A percentile compares a stretch with the other conserved stretches of the same genome.
Conservation (phyloP, 1,140 invertebrate species). For the Steinernema feltiae region DNA sequence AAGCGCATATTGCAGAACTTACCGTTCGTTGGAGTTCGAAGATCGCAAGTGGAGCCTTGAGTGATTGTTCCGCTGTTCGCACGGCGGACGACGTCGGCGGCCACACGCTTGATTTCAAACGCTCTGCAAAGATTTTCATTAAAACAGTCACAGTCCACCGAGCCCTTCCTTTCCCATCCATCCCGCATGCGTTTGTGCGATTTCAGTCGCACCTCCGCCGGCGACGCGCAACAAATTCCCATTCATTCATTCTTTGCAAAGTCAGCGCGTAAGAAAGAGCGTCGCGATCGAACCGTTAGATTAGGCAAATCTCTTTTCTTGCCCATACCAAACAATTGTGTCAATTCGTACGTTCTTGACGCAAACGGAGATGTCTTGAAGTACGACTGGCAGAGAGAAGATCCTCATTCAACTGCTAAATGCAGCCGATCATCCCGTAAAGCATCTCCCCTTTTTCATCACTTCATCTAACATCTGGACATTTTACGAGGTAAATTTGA, state of each 20-base stretch:
- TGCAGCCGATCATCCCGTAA: background rate
- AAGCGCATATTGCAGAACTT: background rate
- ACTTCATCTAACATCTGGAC: background rate
- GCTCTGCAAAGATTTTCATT: background rate
- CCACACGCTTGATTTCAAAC: conserved; percentile 35
- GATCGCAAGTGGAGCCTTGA: conserved; percentile 12
- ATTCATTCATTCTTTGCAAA: background rate
- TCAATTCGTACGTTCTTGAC: background rate
- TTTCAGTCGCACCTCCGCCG: too few relatives aligned
- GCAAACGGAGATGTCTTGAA: background rate
- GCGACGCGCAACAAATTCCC: conserved; percentile 21
- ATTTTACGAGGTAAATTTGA: background rate
- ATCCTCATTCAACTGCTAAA: background rate
- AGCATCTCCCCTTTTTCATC: background rate
- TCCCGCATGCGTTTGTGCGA: background rate
- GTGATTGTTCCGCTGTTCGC: conserved; percentile 27
- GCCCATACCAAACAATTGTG: conserved; percentile 1
- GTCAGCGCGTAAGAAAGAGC: conserved; percentile 13
- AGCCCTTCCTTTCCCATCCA: too few relatives aligned
- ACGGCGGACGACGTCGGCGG: conserved; percentile 33
- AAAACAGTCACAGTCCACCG: too few relatives aligned
- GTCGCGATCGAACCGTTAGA: conserved; percentile 15
- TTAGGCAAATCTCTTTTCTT: conserved; percentile 2
- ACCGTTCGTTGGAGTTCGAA: conserved; percentile 14
- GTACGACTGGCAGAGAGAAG: background rate